Evolutionary conservation across 2,113 vertebrate species (phyloP).

Genomic region (Pipra filicauda): DNA sequence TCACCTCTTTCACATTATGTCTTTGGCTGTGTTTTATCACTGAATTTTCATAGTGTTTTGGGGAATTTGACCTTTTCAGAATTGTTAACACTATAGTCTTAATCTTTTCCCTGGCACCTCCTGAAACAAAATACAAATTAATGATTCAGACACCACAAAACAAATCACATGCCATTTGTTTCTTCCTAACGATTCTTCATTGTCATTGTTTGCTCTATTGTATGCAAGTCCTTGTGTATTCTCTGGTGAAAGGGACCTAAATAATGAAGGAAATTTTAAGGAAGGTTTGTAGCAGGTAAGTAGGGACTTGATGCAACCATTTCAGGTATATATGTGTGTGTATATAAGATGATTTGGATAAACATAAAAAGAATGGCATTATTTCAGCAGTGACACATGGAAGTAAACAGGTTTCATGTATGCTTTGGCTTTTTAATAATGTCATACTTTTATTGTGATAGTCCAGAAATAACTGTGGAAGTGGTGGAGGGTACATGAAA

Average conservation of each 20-base stretch:
- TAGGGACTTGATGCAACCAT: neutral
- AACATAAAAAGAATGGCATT: neutral
- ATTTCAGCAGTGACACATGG: neutral
- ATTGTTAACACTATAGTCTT: neutral
- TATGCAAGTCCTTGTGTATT: neutral
- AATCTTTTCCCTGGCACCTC: neutral
- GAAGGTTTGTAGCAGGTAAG: neutral
- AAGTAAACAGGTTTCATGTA: neutral
- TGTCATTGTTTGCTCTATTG: slow-evolving; percentile 8
- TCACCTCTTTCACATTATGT: neutral
- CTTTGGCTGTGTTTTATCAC: neutral
- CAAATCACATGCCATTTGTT: neutral
- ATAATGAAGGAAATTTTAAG: neutral
- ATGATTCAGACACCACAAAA: neutral
- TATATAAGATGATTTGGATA: neutral
- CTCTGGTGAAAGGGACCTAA: neutral
- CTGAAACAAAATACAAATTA: slow-evolving; percentile 29
- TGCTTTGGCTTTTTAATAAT: neutral
- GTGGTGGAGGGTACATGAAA: neutral
- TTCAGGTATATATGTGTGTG: neutral
- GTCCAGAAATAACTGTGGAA: neutral
- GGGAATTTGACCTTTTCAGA: neutral
- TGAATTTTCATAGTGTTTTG: neutral
- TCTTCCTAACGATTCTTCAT: neutral
- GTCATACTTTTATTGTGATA: neutral